Evolutionary conservation across 2,113 vertebrate genomes (phyloP).

Genomic region (Callorhinus ursinus): DNA sequence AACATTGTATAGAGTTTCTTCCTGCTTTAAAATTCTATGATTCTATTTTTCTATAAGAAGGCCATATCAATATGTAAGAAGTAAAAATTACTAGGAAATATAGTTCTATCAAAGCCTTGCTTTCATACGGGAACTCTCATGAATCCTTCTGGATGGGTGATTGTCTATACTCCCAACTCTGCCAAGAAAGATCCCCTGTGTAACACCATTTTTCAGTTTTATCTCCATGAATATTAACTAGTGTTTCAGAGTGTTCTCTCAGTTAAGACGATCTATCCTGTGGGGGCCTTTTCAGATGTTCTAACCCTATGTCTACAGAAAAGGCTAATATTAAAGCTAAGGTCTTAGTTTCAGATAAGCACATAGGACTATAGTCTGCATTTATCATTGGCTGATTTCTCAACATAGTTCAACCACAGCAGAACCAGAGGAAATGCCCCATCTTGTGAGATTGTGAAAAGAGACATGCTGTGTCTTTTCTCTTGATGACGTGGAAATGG

Average conservation of each 20-base stretch:
- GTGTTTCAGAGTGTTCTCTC: neutral
- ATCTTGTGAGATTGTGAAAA: neutral
- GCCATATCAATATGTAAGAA: neutral
- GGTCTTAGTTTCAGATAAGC: neutral
- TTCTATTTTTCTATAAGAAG: neutral
- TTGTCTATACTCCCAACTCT: neutral
- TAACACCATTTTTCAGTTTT: neutral
- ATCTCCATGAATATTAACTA: neutral
- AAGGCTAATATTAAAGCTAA: neutral
- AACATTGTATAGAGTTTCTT: neutral
- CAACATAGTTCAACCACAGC: neutral
- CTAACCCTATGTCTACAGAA: neutral
- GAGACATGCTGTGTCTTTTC: neutral
- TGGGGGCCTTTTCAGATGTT: neutral
- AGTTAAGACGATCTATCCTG: neutral
- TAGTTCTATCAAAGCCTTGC: neutral
- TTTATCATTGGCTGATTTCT: slow-evolving; percentile 30
- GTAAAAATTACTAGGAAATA: slow-evolving; percentile 2
- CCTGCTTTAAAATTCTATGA: neutral
- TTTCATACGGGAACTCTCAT: neutral
- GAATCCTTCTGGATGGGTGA: neutral
- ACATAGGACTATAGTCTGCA: neutral
- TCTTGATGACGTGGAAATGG: neutral
- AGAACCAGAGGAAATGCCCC: neutral
- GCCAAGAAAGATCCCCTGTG: neutral